Conservation (phyloP, 2,113 vertebrate species). For the Cranoglanis bouderius region DNA sequence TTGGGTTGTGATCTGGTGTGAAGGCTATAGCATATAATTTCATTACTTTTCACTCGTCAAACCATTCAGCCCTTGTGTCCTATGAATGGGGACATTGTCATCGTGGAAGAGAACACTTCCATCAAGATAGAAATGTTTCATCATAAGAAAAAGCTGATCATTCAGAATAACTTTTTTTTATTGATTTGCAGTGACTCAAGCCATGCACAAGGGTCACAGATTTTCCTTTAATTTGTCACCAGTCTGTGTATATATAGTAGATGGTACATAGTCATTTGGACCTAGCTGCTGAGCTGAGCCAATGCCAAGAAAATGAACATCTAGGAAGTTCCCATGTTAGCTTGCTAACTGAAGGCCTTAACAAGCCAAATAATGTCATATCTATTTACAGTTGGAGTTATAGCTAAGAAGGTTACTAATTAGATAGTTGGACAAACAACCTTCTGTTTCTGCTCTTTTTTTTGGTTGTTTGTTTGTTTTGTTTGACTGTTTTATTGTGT, state of each 20-base stretch:
- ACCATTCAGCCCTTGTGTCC: background rate
- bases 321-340: background rate
- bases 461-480: background rate
- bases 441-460: background rate
- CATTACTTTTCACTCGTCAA: background rate
- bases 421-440: background rate
- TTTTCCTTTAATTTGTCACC: background rate
- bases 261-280: background rate
- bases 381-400: background rate
- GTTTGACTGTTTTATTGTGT: background rate
- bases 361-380: background rate
- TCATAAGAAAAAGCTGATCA: background rate
- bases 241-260: background rate
- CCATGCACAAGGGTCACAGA: background rate
- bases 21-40: background rate
- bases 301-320: background rate
- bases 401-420: background rate
- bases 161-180: background rate
- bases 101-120: background rate
- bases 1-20: background rate
- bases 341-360: background rate
- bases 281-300: background rate
- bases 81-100: background rate
- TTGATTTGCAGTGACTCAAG: background rate
- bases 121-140: background rate